Percentiles rank a stretch among this genome's conserved stretches.
Conservation (phyloP, 2,797 vertebrate genomes). For the Rhinichthys osculus region DNA sequence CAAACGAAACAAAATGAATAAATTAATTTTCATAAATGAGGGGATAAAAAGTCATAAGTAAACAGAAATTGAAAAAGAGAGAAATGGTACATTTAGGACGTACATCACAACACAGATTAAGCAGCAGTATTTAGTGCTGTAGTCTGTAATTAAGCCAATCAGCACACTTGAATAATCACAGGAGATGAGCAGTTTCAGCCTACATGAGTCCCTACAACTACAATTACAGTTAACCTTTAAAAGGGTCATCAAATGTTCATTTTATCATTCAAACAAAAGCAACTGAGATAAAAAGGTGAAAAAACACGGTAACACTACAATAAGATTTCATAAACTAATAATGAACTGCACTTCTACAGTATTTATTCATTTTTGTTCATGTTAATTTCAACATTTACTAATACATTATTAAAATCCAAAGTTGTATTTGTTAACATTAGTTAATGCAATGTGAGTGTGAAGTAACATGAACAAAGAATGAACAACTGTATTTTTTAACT, state of each 20-base stretch:
- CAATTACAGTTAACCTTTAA: conserved; percentile 17
- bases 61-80: neutral
- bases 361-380: too few species aligned
- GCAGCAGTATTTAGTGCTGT: neutral
- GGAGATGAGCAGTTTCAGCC: neutral
- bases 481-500: too few species aligned
- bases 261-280: neutral
- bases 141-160: conserved; percentile 19
- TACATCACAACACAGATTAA: neutral
- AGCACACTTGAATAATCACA: conserved; percentile 24
- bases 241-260: neutral
- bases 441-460: too few species aligned
- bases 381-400: too few species aligned
- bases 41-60: neutral
- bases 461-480: too few species aligned
- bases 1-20: neutral
- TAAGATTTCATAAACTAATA: too few species aligned
- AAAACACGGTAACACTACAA: neutral
- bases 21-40: neutral
- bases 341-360: too few species aligned
- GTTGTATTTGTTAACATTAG: too few species aligned
- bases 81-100: neutral
- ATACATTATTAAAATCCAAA: too few species aligned
- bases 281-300: neutral
- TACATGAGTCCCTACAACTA: neutral